A percentile compares a stretch with the other conserved stretches of the same genome.
Evolutionary conservation across 2,888 invertebrate genomes (phyloP).

Genomic region (Oscheius sp.): DNA sequence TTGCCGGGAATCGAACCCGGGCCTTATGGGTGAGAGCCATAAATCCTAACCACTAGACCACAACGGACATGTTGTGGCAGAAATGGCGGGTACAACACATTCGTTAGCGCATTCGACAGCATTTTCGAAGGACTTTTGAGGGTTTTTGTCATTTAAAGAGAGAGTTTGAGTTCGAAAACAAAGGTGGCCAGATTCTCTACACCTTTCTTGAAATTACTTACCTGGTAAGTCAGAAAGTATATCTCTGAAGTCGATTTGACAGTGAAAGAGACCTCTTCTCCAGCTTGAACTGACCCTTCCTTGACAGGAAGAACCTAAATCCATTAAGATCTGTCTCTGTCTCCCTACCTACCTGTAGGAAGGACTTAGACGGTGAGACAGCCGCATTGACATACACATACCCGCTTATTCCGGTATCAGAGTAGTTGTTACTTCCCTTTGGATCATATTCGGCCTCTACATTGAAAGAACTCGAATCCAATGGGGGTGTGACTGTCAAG

Average conservation of each 20-base stretch:
- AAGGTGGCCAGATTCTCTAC: no score
- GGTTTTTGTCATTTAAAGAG: not conserved
- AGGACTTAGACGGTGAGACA: constrained; percentile 68
- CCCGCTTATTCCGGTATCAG: constrained; percentile 61
- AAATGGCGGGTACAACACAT: not conserved
- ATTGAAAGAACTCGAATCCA: constrained; percentile 66
- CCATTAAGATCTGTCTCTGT: not conserved
- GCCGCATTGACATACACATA: constrained; percentile 68
- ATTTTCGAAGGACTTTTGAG: not conserved
- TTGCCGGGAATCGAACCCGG: constrained; percentile 66
- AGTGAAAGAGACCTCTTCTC: constrained; percentile 60
- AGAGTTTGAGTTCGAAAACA: no score
- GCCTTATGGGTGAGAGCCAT: constrained; percentile 65
- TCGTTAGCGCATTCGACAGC: no score
- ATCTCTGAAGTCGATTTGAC: constrained; percentile 67
- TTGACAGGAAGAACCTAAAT: constrained; percentile 62
- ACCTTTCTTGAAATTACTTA: constrained; percentile 9
- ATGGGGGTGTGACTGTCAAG: constrained; percentile 64
- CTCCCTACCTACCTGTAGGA: constrained; percentile 53
- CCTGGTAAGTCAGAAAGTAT: constrained; percentile 67
- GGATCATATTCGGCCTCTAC: constrained; percentile 68
- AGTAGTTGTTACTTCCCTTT: constrained; percentile 68
- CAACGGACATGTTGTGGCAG: constrained; percentile 43
- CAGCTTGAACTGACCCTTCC: constrained; percentile 68
- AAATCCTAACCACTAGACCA: constrained; percentile 66